These are phyloP conservation scores for Drosophila hamatofila DNA, from an alignment of 2,888 invertebrate genomes.

Conservation along the genomic window DNA sequence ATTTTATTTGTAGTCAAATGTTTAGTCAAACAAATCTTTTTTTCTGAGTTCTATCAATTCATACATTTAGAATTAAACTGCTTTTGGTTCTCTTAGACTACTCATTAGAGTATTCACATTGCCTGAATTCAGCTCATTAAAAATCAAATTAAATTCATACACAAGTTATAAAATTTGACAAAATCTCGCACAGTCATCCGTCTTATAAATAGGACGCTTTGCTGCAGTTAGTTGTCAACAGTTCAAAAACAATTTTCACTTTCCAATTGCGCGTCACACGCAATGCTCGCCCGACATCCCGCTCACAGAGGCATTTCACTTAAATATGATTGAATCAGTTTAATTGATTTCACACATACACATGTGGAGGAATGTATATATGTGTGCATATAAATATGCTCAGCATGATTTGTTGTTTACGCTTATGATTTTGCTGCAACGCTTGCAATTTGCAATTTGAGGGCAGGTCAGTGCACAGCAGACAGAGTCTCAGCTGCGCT, in stretches of 20 bases:
- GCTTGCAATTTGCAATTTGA: slow-evolving; percentile 44
- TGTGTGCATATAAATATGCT: slow-evolving; percentile 4
- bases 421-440: slow-evolving; percentile 62
- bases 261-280: slow-evolving; percentile 52
- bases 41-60: too few relatives aligned
- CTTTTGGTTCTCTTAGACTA: background rate
- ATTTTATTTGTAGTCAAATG: background rate
- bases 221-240: slow-evolving; percentile 31
- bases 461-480: slow-evolving; percentile 60
- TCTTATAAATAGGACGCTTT: background rate
- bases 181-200: slow-evolving; percentile 1
- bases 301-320: slow-evolving; percentile 56
- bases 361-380: background rate
- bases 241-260: slow-evolving; percentile 54
- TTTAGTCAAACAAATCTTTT: too few relatives aligned
- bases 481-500: slow-evolving; percentile 4
- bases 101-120: background rate
- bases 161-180: background rate
- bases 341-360: slow-evolving; percentile 56
- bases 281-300: slow-evolving; percentile 33
- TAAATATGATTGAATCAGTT: slow-evolving; percentile 67
- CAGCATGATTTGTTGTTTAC: slow-evolving; percentile 49
- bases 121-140: too few relatives aligned
- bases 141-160: background rate
- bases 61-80: too few relatives aligned